Evolutionary conservation across 2,888 invertebrate species (phyloP).

Genomic region (Horisme vitalbata): DNA sequence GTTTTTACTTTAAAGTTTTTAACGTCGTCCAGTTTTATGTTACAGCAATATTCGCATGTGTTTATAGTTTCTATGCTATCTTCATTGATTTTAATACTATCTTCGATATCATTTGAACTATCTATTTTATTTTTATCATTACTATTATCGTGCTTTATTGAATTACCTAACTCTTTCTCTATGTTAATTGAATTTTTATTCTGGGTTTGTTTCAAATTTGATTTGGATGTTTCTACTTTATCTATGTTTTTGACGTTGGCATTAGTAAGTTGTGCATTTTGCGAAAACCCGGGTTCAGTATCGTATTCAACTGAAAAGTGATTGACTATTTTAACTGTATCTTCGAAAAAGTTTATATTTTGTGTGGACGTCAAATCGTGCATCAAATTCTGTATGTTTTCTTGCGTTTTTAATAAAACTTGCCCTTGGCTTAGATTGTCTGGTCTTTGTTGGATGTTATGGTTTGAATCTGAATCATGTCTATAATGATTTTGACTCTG

Average conservation of each 20-base stretch:
- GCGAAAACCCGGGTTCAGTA: constrained; percentile 8
- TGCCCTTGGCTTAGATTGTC: constrained; percentile 41
- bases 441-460: constrained; percentile 3
- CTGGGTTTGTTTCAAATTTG: neutral
- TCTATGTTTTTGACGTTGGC: neutral
- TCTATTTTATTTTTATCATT: neutral
- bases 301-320: constrained; percentile 66
- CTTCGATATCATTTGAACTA: constrained; percentile 8
- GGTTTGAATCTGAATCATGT: constrained; percentile 38
- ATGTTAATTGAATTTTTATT: neutral
- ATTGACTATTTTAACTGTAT: constrained; percentile 57
- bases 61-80: constrained; percentile 24
- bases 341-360: constrained; percentile 50
- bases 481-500: constrained; percentile 73
- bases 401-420: constrained; percentile 28
- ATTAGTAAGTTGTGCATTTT: constrained; percentile 1
- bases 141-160: neutral
- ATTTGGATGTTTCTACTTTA: constrained; percentile 1
- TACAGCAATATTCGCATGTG: constrained; percentile 58
- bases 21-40: constrained; percentile 33
- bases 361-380: constrained; percentile 60
- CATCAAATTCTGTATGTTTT: constrained; percentile 55
- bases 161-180: constrained; percentile 3
- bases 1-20: constrained; percentile 50
- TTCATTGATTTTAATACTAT: constrained; percentile 3